Evolutionary conservation across 2,797 vertebrate species (phyloP), one percentile per base, ranked within the genome.

Genomic region (Centropyge bicolor): DNA sequence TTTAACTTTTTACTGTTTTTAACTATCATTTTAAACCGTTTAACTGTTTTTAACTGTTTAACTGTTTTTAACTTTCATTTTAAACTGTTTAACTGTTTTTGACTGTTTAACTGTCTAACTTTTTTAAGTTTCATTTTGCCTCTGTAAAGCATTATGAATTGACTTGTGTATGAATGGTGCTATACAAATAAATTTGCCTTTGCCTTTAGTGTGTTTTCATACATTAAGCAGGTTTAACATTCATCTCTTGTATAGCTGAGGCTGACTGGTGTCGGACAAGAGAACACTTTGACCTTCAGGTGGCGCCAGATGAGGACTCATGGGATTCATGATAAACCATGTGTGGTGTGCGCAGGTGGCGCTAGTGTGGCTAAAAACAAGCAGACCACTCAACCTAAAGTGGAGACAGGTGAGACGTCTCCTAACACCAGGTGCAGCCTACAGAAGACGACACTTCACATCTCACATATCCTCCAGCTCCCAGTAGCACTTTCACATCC

Each of bases 331-430:
- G 41, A 13, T 24, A 46, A 48, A 40, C 0, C 1, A 10, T 60
- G 27, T 16, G 3, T 22, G 24, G n/a, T 41, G 11, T 69, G 10
- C 11, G 0, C 5, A 41, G 74, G n/a, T 45, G 56, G 7, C 55
- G 73, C 82, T 73, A 80, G 77, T 80, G 78, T 73, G 83, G 76
- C 82, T 86, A 40, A 52, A 84, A 83, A 69, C 51, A 45, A 76
- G 31, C 73, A 40, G 62, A 74, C 40, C 62, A 83, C 66, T 80
- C 46, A 81, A 70, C 24, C 40, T 74, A 38, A 56, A 68, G 65
- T 16, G 49, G 51, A 68, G 17, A 82, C 65, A 66, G 43, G 70
- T 70, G 48, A 57, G 64, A 78, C 22, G n/a, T 80, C 60, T 75
- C 63, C 41, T 8, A n/a, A 74, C 5, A 56, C 19, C 52, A 66